Evolutionary conservation across 2,113 vertebrate genomes (phyloP), one percentile per base, ranked within the genome.

Genomic region (Miniopterus natalensis): DNA sequence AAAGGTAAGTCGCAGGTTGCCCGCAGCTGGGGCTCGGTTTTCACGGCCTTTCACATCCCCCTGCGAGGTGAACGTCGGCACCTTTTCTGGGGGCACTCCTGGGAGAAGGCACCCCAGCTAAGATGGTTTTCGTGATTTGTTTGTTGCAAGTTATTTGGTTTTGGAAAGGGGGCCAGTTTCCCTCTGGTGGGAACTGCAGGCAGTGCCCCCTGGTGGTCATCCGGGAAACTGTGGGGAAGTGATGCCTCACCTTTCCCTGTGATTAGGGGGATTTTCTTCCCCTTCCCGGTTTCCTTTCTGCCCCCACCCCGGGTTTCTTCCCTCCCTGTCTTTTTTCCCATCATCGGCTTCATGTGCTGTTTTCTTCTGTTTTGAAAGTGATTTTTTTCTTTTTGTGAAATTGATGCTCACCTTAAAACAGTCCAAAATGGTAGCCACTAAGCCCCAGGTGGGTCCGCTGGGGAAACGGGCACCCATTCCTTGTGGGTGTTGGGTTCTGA

Each of bases 1-100:
- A 94, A 99, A 99, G 99, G 99, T 99, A 99, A 96, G 96, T 73
- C 0, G 0, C 57, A 31, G 57, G 8, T 51, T 1, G 1, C 11
- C 23, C 1, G 1, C 2, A 6, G 71, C 11, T 8, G 57, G 36
- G 23, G 17, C 18, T 3, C 70, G 0, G 2, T 1, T 13, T 84
- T n/a, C 65, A 1, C 29, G 3, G 21, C 68, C 79, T 49, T 63
- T 63, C 3, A 0, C 40, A 23, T 17, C 29, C 73, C 36, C 59
- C 65, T 92, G 1, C 9, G 1, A n/a, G 73, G 23, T 53, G 31
- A 25, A 51, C 31, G 55, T 75, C 0, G 0, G 61, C 40, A 27
- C 20, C 71, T 89, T n/a, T 90, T 11, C 11, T 15, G 7, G 21
- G 53, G 31, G 15, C 4, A 8, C 25, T 68, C 36, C 55, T 40